These are phyloP conservation scores for Pholis gunnellus DNA, from an alignment of 2,113 vertebrate genomes.

Conservation along the genomic window DNA sequence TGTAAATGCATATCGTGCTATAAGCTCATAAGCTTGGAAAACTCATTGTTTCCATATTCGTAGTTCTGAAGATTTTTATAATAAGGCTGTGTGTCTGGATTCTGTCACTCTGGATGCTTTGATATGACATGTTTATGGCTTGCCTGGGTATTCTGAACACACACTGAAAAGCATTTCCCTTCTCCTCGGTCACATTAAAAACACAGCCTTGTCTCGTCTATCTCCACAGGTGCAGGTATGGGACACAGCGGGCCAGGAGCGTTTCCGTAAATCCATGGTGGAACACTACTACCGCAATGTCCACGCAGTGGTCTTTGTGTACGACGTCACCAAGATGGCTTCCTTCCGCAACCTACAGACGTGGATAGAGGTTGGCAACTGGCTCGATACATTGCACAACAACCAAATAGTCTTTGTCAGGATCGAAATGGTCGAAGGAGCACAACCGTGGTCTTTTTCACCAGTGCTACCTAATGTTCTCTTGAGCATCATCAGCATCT, in stretches of 20 bases:
- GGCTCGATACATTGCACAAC: neutral
- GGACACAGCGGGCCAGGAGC: conserved; percentile 97
- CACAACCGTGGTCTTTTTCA: neutral
- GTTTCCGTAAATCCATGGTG: conserved; percentile 97
- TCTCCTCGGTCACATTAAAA: neutral
- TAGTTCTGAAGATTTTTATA: neutral
- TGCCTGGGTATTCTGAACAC: neutral
- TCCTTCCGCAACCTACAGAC: conserved; percentile 97
- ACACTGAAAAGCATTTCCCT: neutral
- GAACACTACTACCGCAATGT: conserved; percentile 98
- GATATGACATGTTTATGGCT: neutral
- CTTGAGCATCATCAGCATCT: neutral
- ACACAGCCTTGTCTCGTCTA: neutral
- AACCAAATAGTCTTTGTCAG: neutral
- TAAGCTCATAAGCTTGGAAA: conserved; percentile 11
- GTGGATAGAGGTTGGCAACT: conserved; percentile 85
- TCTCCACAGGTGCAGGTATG: conserved; percentile 93
- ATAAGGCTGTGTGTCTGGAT: neutral
- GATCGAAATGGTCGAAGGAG: neutral
- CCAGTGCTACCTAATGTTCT: neutral
- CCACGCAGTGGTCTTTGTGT: conserved; percentile 96
- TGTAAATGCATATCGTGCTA: conserved; percentile 1
- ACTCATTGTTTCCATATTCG: neutral
- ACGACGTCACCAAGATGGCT: conserved; percentile 96
- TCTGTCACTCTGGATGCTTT: neutral